phyloP scores from a whole-genome alignment of 2,113 vertebrate species.

The Phaethornis superciliosus region DNA sequence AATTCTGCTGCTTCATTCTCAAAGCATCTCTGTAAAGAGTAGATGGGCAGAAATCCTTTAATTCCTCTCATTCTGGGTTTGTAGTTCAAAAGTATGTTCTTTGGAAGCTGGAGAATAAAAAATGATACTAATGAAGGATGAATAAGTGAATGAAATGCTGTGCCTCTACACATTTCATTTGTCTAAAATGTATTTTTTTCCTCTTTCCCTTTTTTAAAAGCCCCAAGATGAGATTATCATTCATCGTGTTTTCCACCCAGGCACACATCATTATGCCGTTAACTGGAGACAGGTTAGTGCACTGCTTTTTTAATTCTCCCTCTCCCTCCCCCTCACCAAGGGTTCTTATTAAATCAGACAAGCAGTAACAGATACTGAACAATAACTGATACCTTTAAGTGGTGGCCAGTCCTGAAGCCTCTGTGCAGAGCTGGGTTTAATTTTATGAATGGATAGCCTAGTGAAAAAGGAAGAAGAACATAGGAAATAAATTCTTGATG shows the following conservation, averaged over 20 bases:
- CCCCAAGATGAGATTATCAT: conserved; percentile 91
- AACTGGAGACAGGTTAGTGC: conserved; percentile 91
- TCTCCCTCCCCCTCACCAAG: background rate
- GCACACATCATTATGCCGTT: conserved; percentile 85
- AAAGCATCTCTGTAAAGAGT: background rate
- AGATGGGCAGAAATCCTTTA: background rate
- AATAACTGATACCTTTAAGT: background rate
- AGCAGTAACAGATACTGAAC: background rate
- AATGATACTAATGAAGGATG: background rate
- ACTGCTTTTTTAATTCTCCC: conserved; percentile 1
- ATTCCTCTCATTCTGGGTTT: background rate
- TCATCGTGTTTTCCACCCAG: conserved; percentile 90
- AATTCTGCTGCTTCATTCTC: background rate
- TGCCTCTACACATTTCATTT: background rate
- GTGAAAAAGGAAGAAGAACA: background rate
- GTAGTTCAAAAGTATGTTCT: background rate
- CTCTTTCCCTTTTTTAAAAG: conserved; percentile 73
- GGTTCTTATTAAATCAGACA: conserved; percentile 23
- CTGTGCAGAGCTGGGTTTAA: background rate
- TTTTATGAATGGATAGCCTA: background rate
- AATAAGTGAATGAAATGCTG: background rate
- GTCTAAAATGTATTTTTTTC: background rate
- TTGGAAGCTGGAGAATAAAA: background rate
- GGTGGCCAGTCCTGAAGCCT: background rate
- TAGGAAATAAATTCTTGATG: background rate